Evolutionary conservation across 2,888 invertebrate genomes (phyloP).

Genomic region (Anoplius nigerrimus): DNA sequence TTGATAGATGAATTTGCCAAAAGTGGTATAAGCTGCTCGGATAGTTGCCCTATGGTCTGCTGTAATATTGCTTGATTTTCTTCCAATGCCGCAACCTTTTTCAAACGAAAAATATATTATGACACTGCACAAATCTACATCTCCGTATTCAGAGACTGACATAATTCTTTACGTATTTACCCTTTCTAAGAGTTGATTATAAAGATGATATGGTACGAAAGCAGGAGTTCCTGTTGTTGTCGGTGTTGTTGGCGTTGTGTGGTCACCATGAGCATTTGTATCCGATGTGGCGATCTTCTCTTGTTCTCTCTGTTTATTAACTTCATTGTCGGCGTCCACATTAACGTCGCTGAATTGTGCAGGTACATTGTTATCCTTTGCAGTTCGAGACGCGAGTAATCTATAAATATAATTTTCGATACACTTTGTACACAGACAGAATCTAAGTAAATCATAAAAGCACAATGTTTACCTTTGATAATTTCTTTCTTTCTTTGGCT

Average conservation of each 20-base stretch:
- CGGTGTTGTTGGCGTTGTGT: slow-evolving; percentile 42
- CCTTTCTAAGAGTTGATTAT: slow-evolving; percentile 69
- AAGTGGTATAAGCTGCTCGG: slow-evolving; percentile 61
- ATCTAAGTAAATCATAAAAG: no score
- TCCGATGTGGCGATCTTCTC: slow-evolving; percentile 55
- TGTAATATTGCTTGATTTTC: slow-evolving; percentile 66
- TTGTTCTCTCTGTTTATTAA: slow-evolving; percentile 60
- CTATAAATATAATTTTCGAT: not conserved
- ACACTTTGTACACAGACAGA: not conserved
- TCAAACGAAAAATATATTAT: not conserved
- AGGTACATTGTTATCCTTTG: no score
- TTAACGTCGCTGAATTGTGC: slow-evolving; percentile 16
- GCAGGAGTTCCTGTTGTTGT: slow-evolving; percentile 52
- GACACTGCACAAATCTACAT: not conserved
- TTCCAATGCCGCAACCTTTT: slow-evolving; percentile 65
- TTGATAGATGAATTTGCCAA: slow-evolving; percentile 52
- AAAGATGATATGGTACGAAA: slow-evolving; percentile 71
- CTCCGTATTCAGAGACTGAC: not conserved
- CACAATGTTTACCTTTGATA: slow-evolving; percentile 49
- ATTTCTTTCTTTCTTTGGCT: slow-evolving; percentile 65
- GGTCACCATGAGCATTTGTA: slow-evolving; percentile 38
- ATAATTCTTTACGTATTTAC: slow-evolving; percentile 50
- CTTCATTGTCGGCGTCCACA: slow-evolving; percentile 50
- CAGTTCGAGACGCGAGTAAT: not conserved
- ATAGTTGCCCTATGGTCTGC: slow-evolving; percentile 63